Evolutionary conservation across 37 sponge, comb jelly and placozoan species (phyloP).

Genomic region (Ianthella basta): DNA sequence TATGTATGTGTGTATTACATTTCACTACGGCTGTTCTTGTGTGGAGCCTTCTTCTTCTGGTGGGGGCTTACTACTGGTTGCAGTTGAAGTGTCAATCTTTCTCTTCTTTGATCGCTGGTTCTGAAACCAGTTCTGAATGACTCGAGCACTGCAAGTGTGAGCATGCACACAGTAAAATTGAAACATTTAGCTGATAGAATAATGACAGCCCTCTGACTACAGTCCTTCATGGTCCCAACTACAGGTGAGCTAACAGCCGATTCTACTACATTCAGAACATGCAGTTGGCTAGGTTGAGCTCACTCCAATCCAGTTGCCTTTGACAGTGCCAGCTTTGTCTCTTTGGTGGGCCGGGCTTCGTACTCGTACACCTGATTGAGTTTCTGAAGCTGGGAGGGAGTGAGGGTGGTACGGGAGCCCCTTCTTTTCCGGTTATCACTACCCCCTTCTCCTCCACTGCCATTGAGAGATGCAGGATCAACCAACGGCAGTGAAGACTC

Average conservation of each 20-base stretch:
- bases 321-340: slow-evolving; percentile 59
- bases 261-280: too few species aligned
- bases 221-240: too few species aligned
- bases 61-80: neutral
- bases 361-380: slow-evolving; percentile 64
- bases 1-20: neutral
- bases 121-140: slow-evolving; percentile 96
- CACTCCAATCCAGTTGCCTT: slow-evolving; percentile 68
- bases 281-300: too few species aligned
- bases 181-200: too few species aligned
- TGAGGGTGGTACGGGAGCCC: slow-evolving; percentile 70
- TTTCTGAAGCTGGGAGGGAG: slow-evolving; percentile 63
- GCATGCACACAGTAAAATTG: too few species aligned
- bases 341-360: slow-evolving; percentile 71
- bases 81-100: neutral
- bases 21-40: neutral
- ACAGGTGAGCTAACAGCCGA: too few species aligned
- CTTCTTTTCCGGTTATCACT: slow-evolving; percentile 43
- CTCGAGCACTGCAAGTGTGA: slow-evolving; percentile 27
- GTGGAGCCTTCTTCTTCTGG: neutral
- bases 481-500: neutral
- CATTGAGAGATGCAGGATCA: neutral
- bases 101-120: slow-evolving; percentile 87
- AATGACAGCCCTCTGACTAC: too few species aligned
- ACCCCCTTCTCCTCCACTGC: neutral